Evolutionary conservation across 1,140 invertebrate species (phyloP), one percentile per base, ranked within the genome.

Genomic region (Panonychus citri): DNA sequence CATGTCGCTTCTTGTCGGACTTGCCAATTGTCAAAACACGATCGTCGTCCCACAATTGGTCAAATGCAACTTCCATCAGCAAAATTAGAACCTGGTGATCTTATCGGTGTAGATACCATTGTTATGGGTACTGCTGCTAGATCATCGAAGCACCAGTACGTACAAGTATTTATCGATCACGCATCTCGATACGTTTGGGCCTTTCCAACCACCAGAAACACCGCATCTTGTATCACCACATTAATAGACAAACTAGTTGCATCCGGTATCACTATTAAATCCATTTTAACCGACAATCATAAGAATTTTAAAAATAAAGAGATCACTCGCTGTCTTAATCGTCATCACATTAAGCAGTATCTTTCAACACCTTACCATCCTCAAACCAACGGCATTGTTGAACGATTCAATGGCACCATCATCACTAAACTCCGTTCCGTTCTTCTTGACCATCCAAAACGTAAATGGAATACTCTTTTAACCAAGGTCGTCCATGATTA

Each of bases 271-370:
- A 2, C 25, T 12, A 55, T 58, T 10, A 48, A 48, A 50, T 30
- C 28, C 19, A 19, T 62, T n/a, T 34, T 60, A 49, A 56, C 57
- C 10, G 66, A 67, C 43, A 64, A 67, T 55, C 63, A 64, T 27
- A 61, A 64, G 2, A 46, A 46, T 46, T 46, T 46, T 17, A 19
- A n/a, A 10, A 52, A 21, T 21, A 30, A 52, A n/a, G 7, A 8
- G 8, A 17, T 30, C 10, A 30, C 5, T 7, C 50, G 7, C 7
- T 27, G 21, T 52, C 2, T 30, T 5, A 30, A 28, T 4, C 13
- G 27, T 15, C 17, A 52, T 24, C 7, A 46, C 42, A 46, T 46
- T 0, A 34, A 34, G 12, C 30, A 34, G 5, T 7, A 7, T 34
- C 5, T 5, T 7, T 34, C 30, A 1, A 34, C 60, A 15, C 24